Base-by-base conservation (phyloP, 2,113 vertebrate genomes). In the Machaerirhynchus nigripectus region DNA sequence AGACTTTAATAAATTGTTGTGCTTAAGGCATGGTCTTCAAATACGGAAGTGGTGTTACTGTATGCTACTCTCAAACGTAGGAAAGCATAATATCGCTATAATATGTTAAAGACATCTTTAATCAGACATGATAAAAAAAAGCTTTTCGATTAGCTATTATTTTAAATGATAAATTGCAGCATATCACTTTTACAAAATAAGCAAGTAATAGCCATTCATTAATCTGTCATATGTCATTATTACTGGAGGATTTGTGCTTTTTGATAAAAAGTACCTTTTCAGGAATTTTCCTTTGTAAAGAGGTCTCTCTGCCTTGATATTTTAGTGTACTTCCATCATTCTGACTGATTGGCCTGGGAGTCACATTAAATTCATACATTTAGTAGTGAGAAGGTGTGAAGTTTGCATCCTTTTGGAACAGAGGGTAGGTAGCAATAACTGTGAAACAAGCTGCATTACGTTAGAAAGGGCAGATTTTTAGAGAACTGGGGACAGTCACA, bases 141-240 rank as follows among this genome's bases (percentile, higher is more conserved):
- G 61, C 63, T 83, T 73, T 96, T 96, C 42, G 79, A 80, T 96
- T 96, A 91, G 44, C 68, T 93, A 24, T 95, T 90, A 84, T 85
- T 97, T 97, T 92, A 71, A 91, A 87, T 71, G 17, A 13, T 42
- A 74, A 59, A 49, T 87, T 79, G 33, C 92, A 83, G 49, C 28
- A 57, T 65, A 67, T 60, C 76, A 73, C 37, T 61, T 12, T 55
- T 44, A 60, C 30, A 92, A 89, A 82, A 55, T 71, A 91, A 93
- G 27, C 8, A 59, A 68, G 44, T 70, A 91, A 76, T 53, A 89
- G 31, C 44, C 40, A 75, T 93, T 92, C 65, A 80, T 95, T 85
- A 67, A 90, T 94, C 63, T 74, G 30, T 61, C 28, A 19, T 13
- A 4, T 61, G 49, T 75, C 53, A 30, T 87, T 75, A 31, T 70